Percentiles rank a stretch among this genome's conserved stretches.
phyloP scores from a whole-genome alignment of 2,113 vertebrate species.

The Menura novaehollandiae region DNA sequence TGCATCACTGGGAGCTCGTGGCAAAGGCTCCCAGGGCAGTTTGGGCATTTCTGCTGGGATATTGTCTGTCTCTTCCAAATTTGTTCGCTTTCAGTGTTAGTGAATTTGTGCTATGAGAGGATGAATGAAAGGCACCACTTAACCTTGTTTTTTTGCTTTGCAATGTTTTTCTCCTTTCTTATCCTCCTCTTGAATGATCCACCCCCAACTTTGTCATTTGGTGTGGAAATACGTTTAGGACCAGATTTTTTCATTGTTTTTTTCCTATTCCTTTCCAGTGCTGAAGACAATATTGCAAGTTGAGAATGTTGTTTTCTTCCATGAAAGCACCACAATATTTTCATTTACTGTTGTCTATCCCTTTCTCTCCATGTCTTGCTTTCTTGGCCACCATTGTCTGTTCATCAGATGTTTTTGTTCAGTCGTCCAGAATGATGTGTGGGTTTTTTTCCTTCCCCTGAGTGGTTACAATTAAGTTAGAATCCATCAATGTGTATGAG shows the following conservation, averaged over 20 bases:
- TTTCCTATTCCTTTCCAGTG: neutral
- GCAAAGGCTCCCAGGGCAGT: neutral
- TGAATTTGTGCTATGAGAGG: neutral
- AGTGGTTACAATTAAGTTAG: conserved; percentile 62
- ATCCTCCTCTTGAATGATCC: neutral
- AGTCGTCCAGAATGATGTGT: conserved; percentile 47
- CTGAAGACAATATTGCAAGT: neutral
- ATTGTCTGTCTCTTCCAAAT: neutral
- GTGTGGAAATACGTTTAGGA: neutral
- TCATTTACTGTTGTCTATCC: neutral
- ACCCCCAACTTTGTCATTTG: neutral
- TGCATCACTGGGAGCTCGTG: fast-evolving
- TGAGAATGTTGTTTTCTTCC: neutral
- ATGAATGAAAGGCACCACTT: neutral
- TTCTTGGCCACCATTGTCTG: neutral
- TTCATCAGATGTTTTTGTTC: conserved; percentile 50
- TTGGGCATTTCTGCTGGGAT: neutral
- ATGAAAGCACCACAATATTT: neutral
- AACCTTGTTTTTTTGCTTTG: neutral
- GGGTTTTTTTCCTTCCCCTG: neutral
- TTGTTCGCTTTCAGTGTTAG: neutral
- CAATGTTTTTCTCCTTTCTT: neutral
- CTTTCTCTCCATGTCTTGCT: neutral
- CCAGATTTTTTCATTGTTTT: neutral
- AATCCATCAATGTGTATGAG: conserved; percentile 50